Percentiles rank a stretch among this genome's conserved stretches.
Evolutionary conservation across 2,113 vertebrate species (phyloP).

Genomic region (Centropus bengalensis): DNA sequence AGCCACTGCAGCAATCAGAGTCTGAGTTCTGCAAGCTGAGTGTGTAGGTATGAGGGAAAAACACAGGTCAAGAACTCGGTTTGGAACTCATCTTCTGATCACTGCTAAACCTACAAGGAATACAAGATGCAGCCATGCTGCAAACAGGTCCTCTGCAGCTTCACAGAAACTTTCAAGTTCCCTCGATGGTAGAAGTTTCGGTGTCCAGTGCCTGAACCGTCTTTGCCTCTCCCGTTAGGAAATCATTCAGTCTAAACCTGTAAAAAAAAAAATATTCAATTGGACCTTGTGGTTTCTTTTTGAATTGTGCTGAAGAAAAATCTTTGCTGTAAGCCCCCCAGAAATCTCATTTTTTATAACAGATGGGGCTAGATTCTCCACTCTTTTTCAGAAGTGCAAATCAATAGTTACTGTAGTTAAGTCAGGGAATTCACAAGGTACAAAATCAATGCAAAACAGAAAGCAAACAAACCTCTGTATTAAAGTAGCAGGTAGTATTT

Average conservation of each 20-base stretch:
- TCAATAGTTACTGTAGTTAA: neutral
- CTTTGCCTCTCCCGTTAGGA: neutral
- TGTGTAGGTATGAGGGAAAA: neutral
- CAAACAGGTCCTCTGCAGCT: neutral
- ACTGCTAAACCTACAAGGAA: neutral
- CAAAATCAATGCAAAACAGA: slow-evolving; percentile 24
- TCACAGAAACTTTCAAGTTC: neutral
- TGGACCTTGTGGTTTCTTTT: neutral
- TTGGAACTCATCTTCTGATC: neutral
- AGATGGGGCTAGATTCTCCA: neutral
- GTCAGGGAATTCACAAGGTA: neutral
- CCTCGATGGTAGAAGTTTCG: neutral
- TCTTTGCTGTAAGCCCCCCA: neutral
- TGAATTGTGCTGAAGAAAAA: neutral
- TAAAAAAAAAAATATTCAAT: neutral
- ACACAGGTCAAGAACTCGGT: neutral
- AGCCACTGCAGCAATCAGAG: fast-evolving
- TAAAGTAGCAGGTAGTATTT: neutral
- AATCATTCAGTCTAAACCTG: neutral
- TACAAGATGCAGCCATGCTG: neutral
- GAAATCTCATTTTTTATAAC: neutral
- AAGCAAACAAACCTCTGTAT: neutral
- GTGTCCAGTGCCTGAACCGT: neutral
- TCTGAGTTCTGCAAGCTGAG: neutral
- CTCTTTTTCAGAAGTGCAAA: neutral